Percentiles rank a stretch among this genome's conserved stretches.
Conservation (phyloP, 2,888 invertebrate genomes). For the Xylota sylvarum region DNA sequence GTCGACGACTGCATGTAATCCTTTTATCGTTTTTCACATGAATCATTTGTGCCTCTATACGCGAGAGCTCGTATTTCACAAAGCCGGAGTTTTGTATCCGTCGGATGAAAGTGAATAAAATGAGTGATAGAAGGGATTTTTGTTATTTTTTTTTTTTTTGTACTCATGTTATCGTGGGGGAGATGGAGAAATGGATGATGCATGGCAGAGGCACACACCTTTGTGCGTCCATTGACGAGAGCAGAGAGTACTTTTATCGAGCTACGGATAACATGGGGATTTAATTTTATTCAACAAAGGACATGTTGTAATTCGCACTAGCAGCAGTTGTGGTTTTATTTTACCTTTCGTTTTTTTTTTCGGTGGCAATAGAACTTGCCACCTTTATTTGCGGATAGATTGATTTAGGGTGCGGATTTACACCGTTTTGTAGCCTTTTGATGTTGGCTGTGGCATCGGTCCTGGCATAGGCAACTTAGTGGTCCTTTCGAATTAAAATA, state of each 20-base stretch:
- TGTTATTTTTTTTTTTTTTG: not conserved
- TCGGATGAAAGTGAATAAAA: constrained; percentile 62
- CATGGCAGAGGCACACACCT: not conserved
- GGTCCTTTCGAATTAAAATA: no score
- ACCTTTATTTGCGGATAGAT: not conserved
- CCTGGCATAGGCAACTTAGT: no score
- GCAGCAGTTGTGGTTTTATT: not conserved
- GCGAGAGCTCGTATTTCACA: constrained; percentile 48
- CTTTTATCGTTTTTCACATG: constrained; percentile 71
- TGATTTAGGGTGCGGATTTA: not conserved
- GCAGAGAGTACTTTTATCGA: no score
- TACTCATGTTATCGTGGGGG: not conserved
- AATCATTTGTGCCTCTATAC: constrained; percentile 59
- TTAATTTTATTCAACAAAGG: constrained; percentile 52
- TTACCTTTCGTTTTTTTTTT: not conserved
- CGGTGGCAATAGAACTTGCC: not conserved
- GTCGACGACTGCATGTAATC: constrained; percentile 46
- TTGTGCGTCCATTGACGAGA: constrained; percentile 17
- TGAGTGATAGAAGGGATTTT: constrained; percentile 41
- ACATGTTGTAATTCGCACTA: constrained; percentile 57
- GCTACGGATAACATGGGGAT: constrained; percentile 59
- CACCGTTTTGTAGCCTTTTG: not conserved
- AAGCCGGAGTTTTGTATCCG: constrained; percentile 23
- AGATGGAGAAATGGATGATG: not conserved
- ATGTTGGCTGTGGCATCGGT: no score